A percentile compares a stretch with the other conserved stretches of the same genome.
These are phyloP conservation scores for Pelecanus crispus DNA, from an alignment of 2,113 vertebrate species.

Conservation along the genomic window DNA sequence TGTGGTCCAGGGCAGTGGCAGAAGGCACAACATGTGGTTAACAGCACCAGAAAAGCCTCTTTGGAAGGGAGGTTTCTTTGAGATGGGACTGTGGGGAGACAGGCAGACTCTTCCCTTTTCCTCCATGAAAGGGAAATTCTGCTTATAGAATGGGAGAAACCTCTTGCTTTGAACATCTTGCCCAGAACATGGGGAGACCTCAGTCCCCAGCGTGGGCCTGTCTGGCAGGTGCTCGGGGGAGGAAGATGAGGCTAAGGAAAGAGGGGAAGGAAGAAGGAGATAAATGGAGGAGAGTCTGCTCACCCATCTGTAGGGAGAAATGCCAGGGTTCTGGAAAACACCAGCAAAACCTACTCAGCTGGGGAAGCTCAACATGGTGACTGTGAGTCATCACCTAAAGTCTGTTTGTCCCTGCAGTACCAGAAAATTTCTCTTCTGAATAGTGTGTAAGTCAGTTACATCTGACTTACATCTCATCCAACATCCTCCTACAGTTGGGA, in stretches of 20 bases:
- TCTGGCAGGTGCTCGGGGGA: not conserved
- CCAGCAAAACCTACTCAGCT: not conserved
- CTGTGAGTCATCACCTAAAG: not conserved
- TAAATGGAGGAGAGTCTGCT: not conserved
- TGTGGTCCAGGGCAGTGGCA: not conserved
- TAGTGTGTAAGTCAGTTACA: not conserved
- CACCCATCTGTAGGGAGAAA: not conserved
- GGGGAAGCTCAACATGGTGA: not conserved
- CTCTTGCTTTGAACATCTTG: accelerated
- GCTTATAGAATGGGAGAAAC: not conserved
- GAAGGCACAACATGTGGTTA: not conserved
- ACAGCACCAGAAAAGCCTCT: not conserved
- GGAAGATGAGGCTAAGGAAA: not conserved
- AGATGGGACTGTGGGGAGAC: not conserved
- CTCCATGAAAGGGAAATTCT: not conserved
- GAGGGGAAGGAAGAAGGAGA: not conserved
- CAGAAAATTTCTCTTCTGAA: not conserved
- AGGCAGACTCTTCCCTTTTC: too few species aligned
- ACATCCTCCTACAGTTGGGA: not conserved
- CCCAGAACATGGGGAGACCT: not conserved
- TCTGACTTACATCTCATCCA: not conserved
- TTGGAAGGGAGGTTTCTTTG: not conserved
- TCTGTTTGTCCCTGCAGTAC: not conserved
- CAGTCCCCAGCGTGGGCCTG: not conserved
- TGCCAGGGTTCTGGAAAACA: not conserved